Evolutionary conservation across 2,888 invertebrate species (phyloP), one percentile per base, ranked within the genome.

Genomic region (Trimorus sp.): DNA sequence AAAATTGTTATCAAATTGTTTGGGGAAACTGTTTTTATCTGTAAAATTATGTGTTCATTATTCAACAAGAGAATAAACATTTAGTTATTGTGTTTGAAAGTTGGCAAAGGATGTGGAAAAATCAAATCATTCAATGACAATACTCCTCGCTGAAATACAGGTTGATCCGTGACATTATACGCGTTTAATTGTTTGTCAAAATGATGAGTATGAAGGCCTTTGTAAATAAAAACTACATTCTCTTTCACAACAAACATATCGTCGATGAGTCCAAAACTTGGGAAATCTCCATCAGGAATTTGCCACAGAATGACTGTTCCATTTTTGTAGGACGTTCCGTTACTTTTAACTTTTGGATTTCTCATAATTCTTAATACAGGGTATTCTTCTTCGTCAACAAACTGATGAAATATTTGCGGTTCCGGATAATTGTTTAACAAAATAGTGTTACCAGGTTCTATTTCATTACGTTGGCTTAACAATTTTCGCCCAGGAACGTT

Each of bases 131-230:
- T 16, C 2, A 66, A 12, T 42, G 49, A 8, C n/a, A 66, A 38
- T 26, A 42, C 42, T 53, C 40, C 12, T n/a, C 54, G 53, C 12
- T 51, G 15, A 37, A 14, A 49, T 38, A 16, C 26, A 38, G 14
- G 3, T 12, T 54, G 36, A 51, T n/a, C 58, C 1, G 9, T 60
- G 4, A 79, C 69, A 36, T 73, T 45, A 73, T 84, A 84, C 9
- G 79, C 76, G 78, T 84, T 84, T 15, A 83, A 48, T 38, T 66
- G 26, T 4, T 75, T 68, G 14, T 79, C 66, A 56, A 16, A 84
- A 51, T 77, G 11, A 42, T 65, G 8, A 48, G 84, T 84, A 37
- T 70, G 38, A 48, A 77, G 42, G 4, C 11, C 15, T 15, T 2
- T 48, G 42, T 74, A 76, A 58, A 38, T 38, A 53, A 83, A 51